Evolutionary conservation across 2,888 invertebrate genomes (phyloP).

Genomic region (Synergus gifuensis): DNA sequence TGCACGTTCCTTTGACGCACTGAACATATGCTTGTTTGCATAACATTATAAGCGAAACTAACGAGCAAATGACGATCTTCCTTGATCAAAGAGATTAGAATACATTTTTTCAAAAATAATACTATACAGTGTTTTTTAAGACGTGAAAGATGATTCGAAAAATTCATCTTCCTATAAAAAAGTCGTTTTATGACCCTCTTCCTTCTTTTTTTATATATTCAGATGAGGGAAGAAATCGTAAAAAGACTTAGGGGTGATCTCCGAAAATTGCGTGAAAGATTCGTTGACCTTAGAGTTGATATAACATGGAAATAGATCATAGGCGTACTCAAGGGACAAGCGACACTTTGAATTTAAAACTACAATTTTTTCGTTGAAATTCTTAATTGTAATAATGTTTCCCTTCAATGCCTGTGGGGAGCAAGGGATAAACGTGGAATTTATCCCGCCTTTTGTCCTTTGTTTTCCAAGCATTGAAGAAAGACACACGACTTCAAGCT

Average conservation of each 20-base stretch:
- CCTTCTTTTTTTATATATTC: background rate
- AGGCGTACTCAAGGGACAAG: background rate
- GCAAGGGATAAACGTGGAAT: no score
- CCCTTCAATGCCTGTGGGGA: no score
- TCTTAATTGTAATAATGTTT: no score
- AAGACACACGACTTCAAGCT: no score
- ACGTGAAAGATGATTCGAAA: background rate
- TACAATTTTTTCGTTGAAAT: no score
- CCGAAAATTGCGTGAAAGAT: background rate
- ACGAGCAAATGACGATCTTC: background rate
- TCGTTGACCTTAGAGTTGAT: slow-evolving; percentile 26
- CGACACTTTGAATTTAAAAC: background rate
- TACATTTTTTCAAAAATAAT: background rate
- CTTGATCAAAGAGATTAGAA: background rate
- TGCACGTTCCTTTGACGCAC: background rate
- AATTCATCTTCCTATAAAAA: background rate
- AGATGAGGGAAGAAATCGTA: background rate
- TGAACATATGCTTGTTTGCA: background rate
- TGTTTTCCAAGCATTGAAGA: no score
- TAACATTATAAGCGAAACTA: background rate
- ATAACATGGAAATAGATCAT: slow-evolving; percentile 38
- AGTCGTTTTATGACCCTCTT: background rate
- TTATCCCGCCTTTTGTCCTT: no score
- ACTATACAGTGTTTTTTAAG: background rate
- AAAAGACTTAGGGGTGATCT: slow-evolving; percentile 11